Evolutionary conservation across 35 echinoderm and acorn worm genomes (phyloP), one percentile per base, ranked within the genome.

Genomic region (Lytechinus variegatus): DNA sequence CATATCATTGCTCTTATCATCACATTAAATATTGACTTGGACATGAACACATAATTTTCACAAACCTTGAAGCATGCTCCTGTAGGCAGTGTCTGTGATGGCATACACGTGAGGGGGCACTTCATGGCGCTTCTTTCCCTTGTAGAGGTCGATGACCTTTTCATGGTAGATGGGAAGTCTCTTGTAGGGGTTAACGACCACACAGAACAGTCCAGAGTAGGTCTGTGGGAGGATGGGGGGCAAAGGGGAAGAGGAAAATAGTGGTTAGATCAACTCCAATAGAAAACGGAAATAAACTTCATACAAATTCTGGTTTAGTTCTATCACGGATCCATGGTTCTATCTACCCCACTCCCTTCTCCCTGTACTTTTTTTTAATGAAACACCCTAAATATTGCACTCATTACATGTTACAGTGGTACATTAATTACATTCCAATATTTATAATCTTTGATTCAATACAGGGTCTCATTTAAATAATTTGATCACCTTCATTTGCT

Each of bases 91-190:
- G 88, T 99, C 98, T 94, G 98, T 99, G 94, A 99, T 97, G 44
- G 98, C 98, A 86, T 95, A 99, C 79, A 98, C 97, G 52, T 99
- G 98, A 56, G 98, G 98, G 6, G 98, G 98, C 86, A 99, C 98
- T 95, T 99, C 98, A 96, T 99, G 98, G 52, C 98, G 97, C 95
- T 99, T 99, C 96, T 99, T 99, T 54, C 98, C 98, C 57, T 96
- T 97, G 96, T 99, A 99, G 27, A 99, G 95, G 55, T 99, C 97
- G 60, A 99, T 97, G 79, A 99, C 98, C 95, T 99, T 99, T 54
- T 99, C 98, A 10, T 97, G 97, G 94, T 99, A 99, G 92, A 99
- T 99, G 14, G 98, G 98, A 72, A 99, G 95, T 86, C 93, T 99
- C 94, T 98, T 98, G 97, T 99, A 99, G 21, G 98, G 98, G 94